phyloP scores from a whole-genome alignment of 2,888 invertebrate species.

The Sesamia inferens region DNA sequence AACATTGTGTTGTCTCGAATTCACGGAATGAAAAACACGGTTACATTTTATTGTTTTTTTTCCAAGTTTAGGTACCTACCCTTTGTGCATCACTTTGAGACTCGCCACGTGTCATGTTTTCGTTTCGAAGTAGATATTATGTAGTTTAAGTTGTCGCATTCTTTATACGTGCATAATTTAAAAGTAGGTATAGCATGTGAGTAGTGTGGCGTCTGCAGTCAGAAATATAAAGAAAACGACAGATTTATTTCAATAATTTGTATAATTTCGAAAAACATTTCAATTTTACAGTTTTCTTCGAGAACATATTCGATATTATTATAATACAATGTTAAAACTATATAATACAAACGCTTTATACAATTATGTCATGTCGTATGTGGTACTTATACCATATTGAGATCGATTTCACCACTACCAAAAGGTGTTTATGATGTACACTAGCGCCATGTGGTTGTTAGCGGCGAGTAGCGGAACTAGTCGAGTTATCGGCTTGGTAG shows the following conservation, averaged over 20 bases:
- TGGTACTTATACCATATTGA: constrained; percentile 67
- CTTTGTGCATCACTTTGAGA: not conserved
- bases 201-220: too few species aligned
- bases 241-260: constrained; percentile 70
- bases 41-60: not conserved
- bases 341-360: constrained; percentile 87
- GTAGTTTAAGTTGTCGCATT: too few species aligned
- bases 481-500: not conserved
- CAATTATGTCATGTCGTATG: constrained; percentile 87
- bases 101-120: constrained; percentile 11
- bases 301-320: constrained; percentile 77
- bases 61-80: not conserved
- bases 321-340: constrained; percentile 81
- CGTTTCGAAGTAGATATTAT: too few species aligned
- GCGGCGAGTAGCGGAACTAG: constrained; percentile 38
- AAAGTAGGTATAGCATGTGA: too few species aligned
- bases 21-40: not conserved
- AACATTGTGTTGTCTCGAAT: not conserved
- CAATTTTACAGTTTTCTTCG: constrained; percentile 77
- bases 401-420: constrained; percentile 48
- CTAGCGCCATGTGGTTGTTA: constrained; percentile 7
- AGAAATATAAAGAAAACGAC: constrained; percentile 19
- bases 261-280: constrained; percentile 80
- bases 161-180: too few species aligned
- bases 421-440: not conserved